Evolutionary conservation across 2,113 vertebrate genomes (phyloP), one percentile per base, ranked within the genome.

Genomic region (Corydoras maculifer): DNA sequence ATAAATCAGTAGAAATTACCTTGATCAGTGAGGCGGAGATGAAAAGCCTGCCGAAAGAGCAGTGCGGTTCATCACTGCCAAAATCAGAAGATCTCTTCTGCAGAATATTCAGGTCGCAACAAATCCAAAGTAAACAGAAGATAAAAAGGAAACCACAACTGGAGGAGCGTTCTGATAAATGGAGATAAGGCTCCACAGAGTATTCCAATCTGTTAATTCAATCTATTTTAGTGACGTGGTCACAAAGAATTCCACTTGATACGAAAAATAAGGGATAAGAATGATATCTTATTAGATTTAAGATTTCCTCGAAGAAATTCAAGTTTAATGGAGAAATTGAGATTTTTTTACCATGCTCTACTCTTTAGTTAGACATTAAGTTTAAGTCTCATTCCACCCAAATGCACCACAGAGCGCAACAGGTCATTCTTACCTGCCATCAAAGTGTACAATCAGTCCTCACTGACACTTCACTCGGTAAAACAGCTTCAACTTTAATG

Each of bases 91-190:
- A 25, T 50, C 48, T 5, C 57, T 30, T 11, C 11, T 67, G 64
- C 15, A 30, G 57, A 32, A 67, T 60, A 67, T 35, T 67, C 58
- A 67, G 30, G 31, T 48, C 32, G 64, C 54, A 73, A 32, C 31
- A 30, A 57, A 62, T 74, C 76, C 68, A 78, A 78, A 48, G 63
- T 15, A 75, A 29, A 78, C 68, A 67, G 3, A 10, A 74, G 67
- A 74, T 74, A 70, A 62, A 77, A 51, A 58, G 9, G 29, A n/a
- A 69, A 35, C 18, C 30, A 31, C 54, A 55, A 55, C 18, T 58
- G n/a, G 25, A 48, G 13, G 15, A 51, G 48, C 18, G 51, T 67
- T 57, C 51, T 65, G 59, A 70, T 9, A 66, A 49, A 59, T 12
- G 49, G 25, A 70, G 57, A 64, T 71, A 61, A 55, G 50, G 13